Base-by-base conservation (phyloP, 2,888 invertebrate species). In the Xestia ashworthii region DNA sequence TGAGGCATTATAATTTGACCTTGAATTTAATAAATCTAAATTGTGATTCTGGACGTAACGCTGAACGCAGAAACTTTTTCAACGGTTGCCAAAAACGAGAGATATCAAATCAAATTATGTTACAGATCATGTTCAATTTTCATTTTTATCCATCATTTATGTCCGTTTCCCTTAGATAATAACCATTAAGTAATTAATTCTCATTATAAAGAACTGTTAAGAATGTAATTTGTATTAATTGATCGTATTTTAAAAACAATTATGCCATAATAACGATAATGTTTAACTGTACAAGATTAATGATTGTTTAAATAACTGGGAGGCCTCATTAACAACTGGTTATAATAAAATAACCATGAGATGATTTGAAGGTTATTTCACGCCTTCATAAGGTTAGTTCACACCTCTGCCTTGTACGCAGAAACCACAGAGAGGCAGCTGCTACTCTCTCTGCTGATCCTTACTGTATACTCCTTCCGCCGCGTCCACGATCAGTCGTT, bases 161-260 rank as follows among this genome's bases (percentile, higher is more conserved):
- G 67, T 70, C 55, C 66, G 41, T 48, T 9, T 65, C 58, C 32
- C 19, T 76, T 16, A 80, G 19, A 12, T 62, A 53, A 62, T 41
- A 0, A 67, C 11, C 6, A 66, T 22, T 19, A 44, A 50, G 5
- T 80, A 69, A 60, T 74, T 48, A 65, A 53, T 32, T 38, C 6
- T 68, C 50, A 46, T 66, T 76, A 67, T 80, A 53, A 60, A 64
- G 1, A 53, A 81, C 62, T 48, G 41, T 25, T 65, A 71, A 41
- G 50, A 74, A 66, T 72, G 55, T 64, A 4, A 60, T 69, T 58
- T 53, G 2, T 48, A 58, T 62, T 50, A 62, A 66, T 25, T 6
- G 19, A 66, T 66, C 16, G 44, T 50, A 67, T 67, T 67, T 38
- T 3, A 76, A 48, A 48, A 62, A 14, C n/a, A 65, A 71, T 81